Evolutionary conservation across 1,140 invertebrate genomes (phyloP), one percentile per base, ranked within the genome.

Genomic region (Drosophila rufa): DNA sequence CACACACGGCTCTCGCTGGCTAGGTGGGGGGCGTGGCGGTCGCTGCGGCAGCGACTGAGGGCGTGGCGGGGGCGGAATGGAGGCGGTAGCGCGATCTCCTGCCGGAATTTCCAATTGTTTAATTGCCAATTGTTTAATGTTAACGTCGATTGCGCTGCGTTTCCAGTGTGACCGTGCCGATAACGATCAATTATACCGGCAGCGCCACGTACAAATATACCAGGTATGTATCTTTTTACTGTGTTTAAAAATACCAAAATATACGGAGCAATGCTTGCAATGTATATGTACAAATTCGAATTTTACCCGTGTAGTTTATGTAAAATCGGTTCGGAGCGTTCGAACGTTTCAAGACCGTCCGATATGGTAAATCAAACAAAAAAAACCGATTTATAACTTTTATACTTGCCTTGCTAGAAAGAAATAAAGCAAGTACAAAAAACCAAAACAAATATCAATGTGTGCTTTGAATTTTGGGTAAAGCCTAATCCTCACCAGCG

Each of bases 61-160:
- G 30, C 48, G 64, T 70, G 64, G 30, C 17, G 30, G 30, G 48
- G 30, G 48, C 40, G 40, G 17, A 19, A 27, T 17, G 40, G 14
- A 36, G 27, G 27, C 40, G 40, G 40, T 30, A 46, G 11, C 1
- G 67, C 50, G 67, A 70, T 70, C 67, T 38, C n/a, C 64, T 43
- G 36, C 48, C 64, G 48, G 22, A 55, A 53, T 70, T 70, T 70
- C 62, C 61, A 30, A 70, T 70, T 68, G 67, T 47, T 65, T 70
- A 70, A 70, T 70, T 66, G 67, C 33, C 47, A 43, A 69, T 56
- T 56, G 53, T 56, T 56, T 56, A 70, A 70, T 55, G 48, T 67
- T 56, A 69, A 70, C 64, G 67, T 68, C 62, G 62, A 61, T 70
- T 55, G 48, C 47, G 60, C 40, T 67, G 47, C n/a, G 27, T 59